Evolutionary conservation across 2,113 vertebrate species (phyloP), one percentile per base, ranked within the genome.

Genomic region (Marmota flaviventris): DNA sequence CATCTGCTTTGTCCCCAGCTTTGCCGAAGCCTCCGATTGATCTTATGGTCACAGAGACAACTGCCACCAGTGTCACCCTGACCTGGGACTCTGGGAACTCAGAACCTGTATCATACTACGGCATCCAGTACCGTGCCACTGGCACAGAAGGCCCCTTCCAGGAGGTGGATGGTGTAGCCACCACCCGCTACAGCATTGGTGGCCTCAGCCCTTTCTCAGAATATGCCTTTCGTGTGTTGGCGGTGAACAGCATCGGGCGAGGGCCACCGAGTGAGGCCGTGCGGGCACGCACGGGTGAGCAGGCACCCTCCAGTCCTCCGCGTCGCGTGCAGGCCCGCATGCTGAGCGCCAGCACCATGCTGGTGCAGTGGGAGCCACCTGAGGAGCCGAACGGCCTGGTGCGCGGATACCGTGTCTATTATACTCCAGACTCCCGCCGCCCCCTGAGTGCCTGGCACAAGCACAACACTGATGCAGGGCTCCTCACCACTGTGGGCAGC

Each of bases 161-260:
- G 98, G 99, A 99, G 97, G 99, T 99, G 92, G 99, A 99, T 14
- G 99, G 99, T 0, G 99, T 99, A n/a, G 99, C 99, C n/a, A 99
- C 99, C 6, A 99, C 99, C 0, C 99, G 99, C 94, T 99, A 99
- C 97, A 99, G 99, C 98, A 99, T 99, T 10, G 99, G 99, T 0
- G 99, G 99, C 70, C 99, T 99, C 92, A 99, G 99, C 97, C 99
- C 99, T 8, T 99, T 99, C 97, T 99, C 99, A 0, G 99, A 99
- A 65, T 99, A 99, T 0, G 99, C 99, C 96, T 99, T 99, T 96
- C 99, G 99, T 0, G 98, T 99, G 95, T 98, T 99, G 92, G 99
- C 99, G 0, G 99, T 99, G 73, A 99, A 99, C 98, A 99, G 99
- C 96, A 99, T 99, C 0, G 99, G 99, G 8, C 99, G 99, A 1